Percentiles rank a stretch among this genome's conserved stretches.
Evolutionary conservation across 2,888 invertebrate species (phyloP).

Genomic region (Agrochola litura): DNA sequence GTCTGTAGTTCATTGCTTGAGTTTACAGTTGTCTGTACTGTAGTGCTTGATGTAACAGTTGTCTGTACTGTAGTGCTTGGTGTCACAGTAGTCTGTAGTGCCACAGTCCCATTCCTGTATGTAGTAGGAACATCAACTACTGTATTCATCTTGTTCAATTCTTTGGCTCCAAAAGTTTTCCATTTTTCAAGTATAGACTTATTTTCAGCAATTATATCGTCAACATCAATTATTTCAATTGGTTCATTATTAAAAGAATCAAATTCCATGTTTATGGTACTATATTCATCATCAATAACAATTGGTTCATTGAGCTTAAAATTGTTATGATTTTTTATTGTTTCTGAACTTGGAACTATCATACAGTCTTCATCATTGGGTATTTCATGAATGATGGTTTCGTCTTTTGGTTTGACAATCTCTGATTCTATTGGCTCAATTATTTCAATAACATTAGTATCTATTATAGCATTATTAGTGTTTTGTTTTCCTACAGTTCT

Average conservation of each 20-base stretch:
- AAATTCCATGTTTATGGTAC: conserved; percentile 30
- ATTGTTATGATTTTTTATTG: conserved; percentile 1
- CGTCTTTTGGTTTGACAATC: background rate
- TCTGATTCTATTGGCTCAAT: background rate
- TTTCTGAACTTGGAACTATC: conserved; percentile 27
- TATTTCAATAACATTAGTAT: conserved; percentile 22
- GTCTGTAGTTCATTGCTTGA: background rate
- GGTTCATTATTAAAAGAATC: conserved; percentile 9
- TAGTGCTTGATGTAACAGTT: too few species aligned
- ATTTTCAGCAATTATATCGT: conserved; percentile 74
- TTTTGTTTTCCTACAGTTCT: background rate
- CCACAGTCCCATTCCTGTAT: background rate
- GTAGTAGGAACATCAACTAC: conserved; percentile 49
- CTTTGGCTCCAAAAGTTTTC: conserved; percentile 16
- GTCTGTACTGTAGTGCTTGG: background rate
- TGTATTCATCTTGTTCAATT: conserved; percentile 20
- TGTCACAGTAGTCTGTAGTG: background rate
- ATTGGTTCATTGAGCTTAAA: conserved; percentile 32
- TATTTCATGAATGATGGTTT: background rate
- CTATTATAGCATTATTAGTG: background rate
- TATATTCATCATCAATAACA: conserved; percentile 64
- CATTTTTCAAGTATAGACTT: conserved; percentile 61
- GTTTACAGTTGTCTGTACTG: background rate
- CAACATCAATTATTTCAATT: conserved; percentile 72
- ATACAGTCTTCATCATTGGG: conserved; percentile 50